phyloP scores from a whole-genome alignment of 2,797 vertebrate genomes.

The Cryptoblepharus egeriae region DNA sequence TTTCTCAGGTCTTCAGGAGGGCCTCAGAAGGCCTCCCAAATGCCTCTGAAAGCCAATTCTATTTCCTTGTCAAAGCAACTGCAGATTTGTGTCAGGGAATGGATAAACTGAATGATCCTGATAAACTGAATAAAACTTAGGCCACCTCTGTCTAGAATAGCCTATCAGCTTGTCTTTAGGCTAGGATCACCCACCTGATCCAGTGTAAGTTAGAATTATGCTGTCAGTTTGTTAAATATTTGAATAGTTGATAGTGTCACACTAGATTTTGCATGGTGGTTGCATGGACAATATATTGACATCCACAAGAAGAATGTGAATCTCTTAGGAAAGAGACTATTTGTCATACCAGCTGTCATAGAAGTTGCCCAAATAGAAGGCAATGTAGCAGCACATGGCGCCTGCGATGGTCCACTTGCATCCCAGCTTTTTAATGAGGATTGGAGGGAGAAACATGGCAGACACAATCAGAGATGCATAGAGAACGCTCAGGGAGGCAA shows the following conservation, averaged over 20 bases:
- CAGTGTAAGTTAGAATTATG: too few relatives aligned
- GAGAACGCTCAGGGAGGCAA: constrained; percentile 89
- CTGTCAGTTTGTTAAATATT: neutral
- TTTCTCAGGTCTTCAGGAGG: too few relatives aligned
- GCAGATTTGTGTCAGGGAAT: too few relatives aligned
- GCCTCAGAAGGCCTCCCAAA: too few relatives aligned
- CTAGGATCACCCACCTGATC: too few relatives aligned
- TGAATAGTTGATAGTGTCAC: neutral
- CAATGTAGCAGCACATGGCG: constrained; percentile 90
- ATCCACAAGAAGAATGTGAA: neutral
- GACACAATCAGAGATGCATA: constrained; percentile 90
- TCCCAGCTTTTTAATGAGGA: constrained; percentile 91
- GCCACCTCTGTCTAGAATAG: too few relatives aligned
- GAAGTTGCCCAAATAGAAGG: constrained; percentile 93
- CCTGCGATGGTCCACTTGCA: constrained; percentile 93
- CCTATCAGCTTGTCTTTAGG: too few relatives aligned
- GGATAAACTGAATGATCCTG: too few relatives aligned
- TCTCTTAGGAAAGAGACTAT: constrained; percentile 18
- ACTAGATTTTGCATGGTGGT: neutral
- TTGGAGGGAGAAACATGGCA: constrained; percentile 91
- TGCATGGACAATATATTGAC: neutral
- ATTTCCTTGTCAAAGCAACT: too few relatives aligned
- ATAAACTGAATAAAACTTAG: too few relatives aligned
- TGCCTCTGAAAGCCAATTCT: too few relatives aligned
- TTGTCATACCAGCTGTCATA: constrained; percentile 87